Evolutionary conservation across 2,888 invertebrate species (phyloP), one percentile per base, ranked within the genome.

Genomic region (Syritta pipiens): DNA sequence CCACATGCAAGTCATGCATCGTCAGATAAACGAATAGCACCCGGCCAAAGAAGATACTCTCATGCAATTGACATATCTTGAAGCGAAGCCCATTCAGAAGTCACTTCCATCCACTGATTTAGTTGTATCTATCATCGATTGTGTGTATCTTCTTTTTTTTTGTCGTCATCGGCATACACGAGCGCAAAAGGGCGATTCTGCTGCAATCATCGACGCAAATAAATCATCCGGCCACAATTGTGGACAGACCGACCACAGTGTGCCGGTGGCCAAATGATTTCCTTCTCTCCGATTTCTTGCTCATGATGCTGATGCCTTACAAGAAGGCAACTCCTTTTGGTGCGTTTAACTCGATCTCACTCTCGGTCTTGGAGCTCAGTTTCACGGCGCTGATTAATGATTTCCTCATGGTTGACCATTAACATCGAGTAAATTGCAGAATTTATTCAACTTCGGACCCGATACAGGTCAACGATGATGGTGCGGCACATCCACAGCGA

Each of bases 371-470:
- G n/a, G n/a, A n/a, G n/a, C n/a, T n/a, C n/a, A n/a, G n/a, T n/a
- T n/a, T n/a, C n/a, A n/a, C n/a, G n/a, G 14, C 57, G 26, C 67
- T 74, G 79, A 79, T 79, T 79, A 79, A 79, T 79, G 74, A 62
- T 62, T 79, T 74, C 79, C 74, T 79, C 74, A 79, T 79, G 79
- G 79, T 37, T 79, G 79, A 68, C 79, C 74, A 79, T 74, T 51
- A 62, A 37, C 67, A 42, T 71, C 63, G 20, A 67, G 37, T 44
- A 51, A 69, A 76, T 65, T 77, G 71, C 14, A 51, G 63, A 69
- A 63, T 63, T 59, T 57, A 71, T 71, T 57, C 57, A 28, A 42
- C 69, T 60, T 24, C 32, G 20, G 26, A 42, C 40, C 35, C 24
- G 6, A 51, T 53, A 42, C 42, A 28, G 63, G 62, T 57, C 49